These are phyloP conservation scores for Temnopleurus reevesii DNA, from an alignment of 53 echinoderm and acorn worm genomes.

Conservation along the genomic window DNA sequence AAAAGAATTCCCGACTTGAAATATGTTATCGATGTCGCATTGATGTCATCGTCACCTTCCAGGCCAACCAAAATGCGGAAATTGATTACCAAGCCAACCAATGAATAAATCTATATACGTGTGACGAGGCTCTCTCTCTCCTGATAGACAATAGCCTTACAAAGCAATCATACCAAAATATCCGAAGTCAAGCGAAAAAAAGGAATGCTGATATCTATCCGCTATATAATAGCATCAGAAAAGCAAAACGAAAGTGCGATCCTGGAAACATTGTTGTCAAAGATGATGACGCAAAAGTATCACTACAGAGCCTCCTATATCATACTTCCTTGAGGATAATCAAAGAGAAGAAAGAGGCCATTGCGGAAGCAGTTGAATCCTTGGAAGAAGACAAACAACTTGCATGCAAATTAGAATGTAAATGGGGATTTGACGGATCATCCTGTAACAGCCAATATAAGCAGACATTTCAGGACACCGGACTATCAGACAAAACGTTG, in stretches of 20 bases:
- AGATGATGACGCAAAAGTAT: constrained; percentile 59
- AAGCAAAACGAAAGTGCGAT: constrained; percentile 60
- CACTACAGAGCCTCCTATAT: constrained; percentile 63
- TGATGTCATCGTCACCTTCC: constrained; percentile 55
- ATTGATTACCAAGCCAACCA: constrained; percentile 39
- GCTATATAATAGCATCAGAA: constrained; percentile 59
- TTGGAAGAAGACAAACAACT: constrained; percentile 39
- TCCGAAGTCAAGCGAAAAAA: constrained; percentile 59
- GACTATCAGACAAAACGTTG: constrained; percentile 33
- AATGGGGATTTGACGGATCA: constrained; percentile 68
- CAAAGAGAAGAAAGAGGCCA: constrained; percentile 39
- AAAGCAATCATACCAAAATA: constrained; percentile 64
- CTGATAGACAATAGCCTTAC: constrained; percentile 52
- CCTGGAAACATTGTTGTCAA: constrained; percentile 44
- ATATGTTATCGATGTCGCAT: constrained; percentile 65
- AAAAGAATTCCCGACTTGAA: constrained; percentile 32
- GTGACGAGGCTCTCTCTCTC: constrained; percentile 59
- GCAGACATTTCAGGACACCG: constrained; percentile 31
- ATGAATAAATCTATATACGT: constrained; percentile 31
- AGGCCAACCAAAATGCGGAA: constrained; percentile 62
- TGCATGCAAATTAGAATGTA: constrained; percentile 49
- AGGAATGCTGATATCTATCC: constrained; percentile 64
- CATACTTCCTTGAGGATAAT: constrained; percentile 63
- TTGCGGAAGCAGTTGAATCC: constrained; percentile 37
- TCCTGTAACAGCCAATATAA: constrained; percentile 62